A percentile compares a stretch with the other conserved stretches of the same genome.
phyloP scores from a whole-genome alignment of 2,888 invertebrate genomes.

The Sarcophaga caerulescens region DNA sequence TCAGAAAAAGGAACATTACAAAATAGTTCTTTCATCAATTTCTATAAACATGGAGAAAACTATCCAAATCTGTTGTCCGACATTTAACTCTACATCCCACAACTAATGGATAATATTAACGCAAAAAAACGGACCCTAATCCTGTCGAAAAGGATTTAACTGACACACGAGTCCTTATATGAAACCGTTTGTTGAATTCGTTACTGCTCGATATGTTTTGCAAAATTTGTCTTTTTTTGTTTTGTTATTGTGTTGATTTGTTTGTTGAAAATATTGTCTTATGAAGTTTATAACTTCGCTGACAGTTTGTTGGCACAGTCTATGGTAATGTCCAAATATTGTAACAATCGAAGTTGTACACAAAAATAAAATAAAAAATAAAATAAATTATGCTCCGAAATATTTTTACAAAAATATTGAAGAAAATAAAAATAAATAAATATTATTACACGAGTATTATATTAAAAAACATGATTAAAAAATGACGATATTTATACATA shows the following conservation, averaged over 20 bases:
- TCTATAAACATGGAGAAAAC: too few species aligned
- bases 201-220: neutral
- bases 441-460: neutral
- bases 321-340: constrained; percentile 39
- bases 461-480: too few species aligned
- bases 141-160: too few species aligned
- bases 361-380: too few species aligned
- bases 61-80: too few species aligned
- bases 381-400: too few species aligned
- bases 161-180: neutral
- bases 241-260: constrained; percentile 22
- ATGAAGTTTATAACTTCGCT: constrained; percentile 41
- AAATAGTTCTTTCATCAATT: too few species aligned
- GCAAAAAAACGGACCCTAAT: too few species aligned
- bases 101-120: too few species aligned
- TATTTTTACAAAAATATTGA: neutral
- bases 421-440: neutral
- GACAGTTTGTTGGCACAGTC: constrained; percentile 58
- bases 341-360: neutral
- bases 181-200: neutral
- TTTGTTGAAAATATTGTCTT: neutral
- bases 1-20: too few species aligned
- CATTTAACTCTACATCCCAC: too few species aligned
- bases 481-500: too few species aligned
- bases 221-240: neutral